Evolutionary conservation across 35 echinoderm and acorn worm genomes (phyloP).

Genomic region (Eucidaris tribuloides): DNA sequence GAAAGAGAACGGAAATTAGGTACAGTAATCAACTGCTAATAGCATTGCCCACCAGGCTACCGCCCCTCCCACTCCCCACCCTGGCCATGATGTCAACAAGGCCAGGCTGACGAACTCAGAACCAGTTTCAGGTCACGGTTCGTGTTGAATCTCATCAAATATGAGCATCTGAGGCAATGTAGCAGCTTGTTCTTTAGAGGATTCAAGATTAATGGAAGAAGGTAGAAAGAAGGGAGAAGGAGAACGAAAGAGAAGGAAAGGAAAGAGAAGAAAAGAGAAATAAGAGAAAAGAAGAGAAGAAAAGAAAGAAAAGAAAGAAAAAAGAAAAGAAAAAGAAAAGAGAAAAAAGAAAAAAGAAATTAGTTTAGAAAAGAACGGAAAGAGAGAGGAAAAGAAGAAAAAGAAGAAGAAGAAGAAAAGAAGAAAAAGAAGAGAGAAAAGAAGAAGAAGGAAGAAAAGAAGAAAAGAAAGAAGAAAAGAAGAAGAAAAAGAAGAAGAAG

Average conservation of each 20-base stretch:
- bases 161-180: too few species aligned
- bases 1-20: too few species aligned
- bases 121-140: too few species aligned
- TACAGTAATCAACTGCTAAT: too few species aligned
- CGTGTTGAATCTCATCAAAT: too few species aligned
- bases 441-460: background rate
- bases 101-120: too few species aligned
- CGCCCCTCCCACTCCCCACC: too few species aligned
- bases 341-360: constrained; percentile 8
- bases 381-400: background rate
- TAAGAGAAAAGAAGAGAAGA: background rate
- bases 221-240: background rate
- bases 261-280: background rate
- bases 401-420: background rate
- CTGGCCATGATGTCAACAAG: too few species aligned
- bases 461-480: background rate
- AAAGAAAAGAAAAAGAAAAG: background rate
- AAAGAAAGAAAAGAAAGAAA: background rate
- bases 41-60: too few species aligned
- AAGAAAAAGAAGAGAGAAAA: background rate
- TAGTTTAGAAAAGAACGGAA: background rate
- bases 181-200: background rate
- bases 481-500: too few species aligned
- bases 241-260: background rate
- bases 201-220: background rate